Evolutionary conservation across 2,113 vertebrate genomes (phyloP).

Genomic region (Mohoua ochrocephala): DNA sequence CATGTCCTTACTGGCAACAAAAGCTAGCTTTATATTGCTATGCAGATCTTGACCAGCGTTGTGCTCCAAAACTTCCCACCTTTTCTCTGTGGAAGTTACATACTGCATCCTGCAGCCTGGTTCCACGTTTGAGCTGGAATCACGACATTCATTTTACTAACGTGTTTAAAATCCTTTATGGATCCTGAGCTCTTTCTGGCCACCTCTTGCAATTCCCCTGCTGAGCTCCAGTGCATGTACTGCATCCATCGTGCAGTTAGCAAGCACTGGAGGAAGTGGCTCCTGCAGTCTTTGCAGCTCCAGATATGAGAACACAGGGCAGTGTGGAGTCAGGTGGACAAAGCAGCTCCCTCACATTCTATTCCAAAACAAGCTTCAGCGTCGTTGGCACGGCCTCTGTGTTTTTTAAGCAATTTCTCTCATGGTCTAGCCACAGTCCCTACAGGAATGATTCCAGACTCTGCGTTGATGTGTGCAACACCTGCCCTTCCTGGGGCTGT

Average conservation of each 20-base stretch:
- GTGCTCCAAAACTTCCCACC: neutral
- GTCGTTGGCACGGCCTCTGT: neutral
- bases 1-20: neutral
- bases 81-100: neutral
- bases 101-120: neutral
- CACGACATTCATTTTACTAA: neutral
- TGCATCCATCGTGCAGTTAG: neutral
- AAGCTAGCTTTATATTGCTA: neutral
- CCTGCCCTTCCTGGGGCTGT: neutral
- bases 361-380: neutral
- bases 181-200: neutral
- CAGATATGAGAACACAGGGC: neutral
- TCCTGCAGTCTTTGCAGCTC: neutral
- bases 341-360: neutral
- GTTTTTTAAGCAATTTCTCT: neutral
- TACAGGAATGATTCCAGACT: neutral
- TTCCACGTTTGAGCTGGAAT: neutral
- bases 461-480: neutral
- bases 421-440: neutral
- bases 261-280: neutral
- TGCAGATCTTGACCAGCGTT: neutral
- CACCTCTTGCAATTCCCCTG: neutral
- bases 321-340: neutral
- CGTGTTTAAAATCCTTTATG: neutral
- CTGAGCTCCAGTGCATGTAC: neutral